Evolutionary conservation across 2,113 vertebrate species (phyloP).

Genomic region (Gulo gulo): DNA sequence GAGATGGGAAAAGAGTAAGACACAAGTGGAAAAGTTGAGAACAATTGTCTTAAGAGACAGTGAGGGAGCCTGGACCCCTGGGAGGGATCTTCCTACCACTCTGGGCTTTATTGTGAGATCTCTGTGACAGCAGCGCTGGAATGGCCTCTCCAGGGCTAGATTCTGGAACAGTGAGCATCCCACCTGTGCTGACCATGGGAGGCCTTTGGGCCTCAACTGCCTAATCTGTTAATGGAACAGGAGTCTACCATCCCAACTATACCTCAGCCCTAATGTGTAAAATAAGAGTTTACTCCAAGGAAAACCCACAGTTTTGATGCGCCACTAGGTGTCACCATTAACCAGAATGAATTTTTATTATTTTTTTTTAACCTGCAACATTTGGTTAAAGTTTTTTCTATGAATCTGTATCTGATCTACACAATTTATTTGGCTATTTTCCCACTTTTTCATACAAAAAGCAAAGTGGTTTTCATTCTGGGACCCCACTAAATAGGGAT

Average conservation of each 20-base stretch:
- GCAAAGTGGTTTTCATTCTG: not conserved
- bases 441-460: not conserved
- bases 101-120: not conserved
- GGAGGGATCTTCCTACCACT: not conserved
- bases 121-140: not conserved
- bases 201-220: not conserved
- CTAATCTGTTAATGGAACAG: not conserved
- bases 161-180: too few species aligned
- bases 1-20: not conserved
- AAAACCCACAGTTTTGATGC: not conserved
- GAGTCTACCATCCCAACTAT: not conserved
- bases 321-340: slow-evolving; percentile 74
- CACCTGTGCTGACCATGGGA: not conserved
- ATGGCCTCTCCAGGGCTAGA: not conserved
- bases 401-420: not conserved
- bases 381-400: not conserved
- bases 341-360: slow-evolving; percentile 37
- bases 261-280: accelerated
- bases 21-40: not conserved
- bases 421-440: not conserved
- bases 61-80: not conserved
- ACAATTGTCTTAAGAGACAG: not conserved
- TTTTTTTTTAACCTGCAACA: not conserved
- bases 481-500: not conserved
- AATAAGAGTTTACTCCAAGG: not conserved